These are phyloP conservation scores for Volucella inflata DNA, from an alignment of 2,888 invertebrate genomes.

Conservation along the genomic window DNA sequence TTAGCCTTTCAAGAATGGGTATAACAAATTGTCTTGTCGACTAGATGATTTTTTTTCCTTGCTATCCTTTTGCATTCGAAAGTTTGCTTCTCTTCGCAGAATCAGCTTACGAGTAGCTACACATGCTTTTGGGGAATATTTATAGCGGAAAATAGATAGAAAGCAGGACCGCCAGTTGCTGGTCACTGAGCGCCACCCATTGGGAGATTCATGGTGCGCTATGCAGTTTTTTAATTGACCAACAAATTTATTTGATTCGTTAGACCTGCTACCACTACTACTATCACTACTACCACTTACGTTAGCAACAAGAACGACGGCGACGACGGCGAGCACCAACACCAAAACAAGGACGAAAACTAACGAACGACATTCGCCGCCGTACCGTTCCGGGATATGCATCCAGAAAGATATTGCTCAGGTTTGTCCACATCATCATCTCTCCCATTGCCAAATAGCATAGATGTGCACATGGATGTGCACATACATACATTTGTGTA, in stretches of 20 bases:
- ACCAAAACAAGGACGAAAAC: conserved; percentile 16
- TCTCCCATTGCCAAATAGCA: conserved; percentile 25
- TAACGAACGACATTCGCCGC: conserved; percentile 56
- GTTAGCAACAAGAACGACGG: conserved; percentile 17
- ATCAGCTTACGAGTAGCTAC: conserved; percentile 57
- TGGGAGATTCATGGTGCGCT: conserved; percentile 78
- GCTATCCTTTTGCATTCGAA: conserved; percentile 19
- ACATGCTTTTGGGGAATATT: conserved; percentile 70
- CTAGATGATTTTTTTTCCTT: conserved; percentile 43
- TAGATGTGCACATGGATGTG: conserved; percentile 19
- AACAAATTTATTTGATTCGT: conserved; percentile 84
- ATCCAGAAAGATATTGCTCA: conserved; percentile 68
- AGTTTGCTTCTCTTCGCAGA: conserved; percentile 28
- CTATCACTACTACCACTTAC: not conserved
- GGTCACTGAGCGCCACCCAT: conserved; percentile 58
- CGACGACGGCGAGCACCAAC: not conserved
- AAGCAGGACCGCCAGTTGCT: conserved; percentile 46
- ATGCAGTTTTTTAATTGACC: conserved; percentile 84
- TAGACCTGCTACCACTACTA: conserved; percentile 77
- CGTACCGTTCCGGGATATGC: conserved; percentile 48
- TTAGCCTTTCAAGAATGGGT: conserved; percentile 35
- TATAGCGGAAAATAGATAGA: conserved; percentile 61
- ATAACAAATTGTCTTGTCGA: conserved; percentile 71
- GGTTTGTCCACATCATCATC: conserved; percentile 73
- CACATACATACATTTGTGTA: conserved; percentile 11